phyloP scores from a whole-genome alignment of 1,140 invertebrate species.

The Goniozus legneri region DNA sequence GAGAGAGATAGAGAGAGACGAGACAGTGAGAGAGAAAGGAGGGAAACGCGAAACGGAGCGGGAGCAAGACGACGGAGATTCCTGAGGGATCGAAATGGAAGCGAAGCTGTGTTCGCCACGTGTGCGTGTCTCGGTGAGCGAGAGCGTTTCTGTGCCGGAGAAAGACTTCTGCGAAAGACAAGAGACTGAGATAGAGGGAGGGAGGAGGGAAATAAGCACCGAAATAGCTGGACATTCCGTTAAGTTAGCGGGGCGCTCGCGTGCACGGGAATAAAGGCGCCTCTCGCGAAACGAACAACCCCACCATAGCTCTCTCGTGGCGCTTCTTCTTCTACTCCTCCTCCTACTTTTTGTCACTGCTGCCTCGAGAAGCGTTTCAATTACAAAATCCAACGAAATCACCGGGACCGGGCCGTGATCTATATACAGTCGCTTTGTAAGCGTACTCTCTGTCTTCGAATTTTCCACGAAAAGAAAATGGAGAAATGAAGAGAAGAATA shows the following conservation, averaged over 20 bases:
- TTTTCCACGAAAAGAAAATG: no score
- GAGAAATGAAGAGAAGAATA: no score
- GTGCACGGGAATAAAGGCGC: slow-evolving; percentile 2
- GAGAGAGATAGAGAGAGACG: slow-evolving; percentile 7
- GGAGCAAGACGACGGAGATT: no score
- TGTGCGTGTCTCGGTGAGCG: no score
- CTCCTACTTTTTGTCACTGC: background rate
- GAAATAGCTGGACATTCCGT: slow-evolving; percentile 38
- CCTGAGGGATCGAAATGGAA: no score
- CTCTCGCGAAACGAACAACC: no score
- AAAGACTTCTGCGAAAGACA: slow-evolving; percentile 5
- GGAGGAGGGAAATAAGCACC: slow-evolving; percentile 15
- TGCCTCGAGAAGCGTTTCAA: slow-evolving; percentile 22
- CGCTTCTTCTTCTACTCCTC: background rate
- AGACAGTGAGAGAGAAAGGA: background rate
- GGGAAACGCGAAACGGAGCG: no score
- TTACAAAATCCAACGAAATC: slow-evolving; percentile 32
- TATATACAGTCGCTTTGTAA: no score
- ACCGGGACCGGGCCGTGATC: no score
- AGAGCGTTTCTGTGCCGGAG: no score
- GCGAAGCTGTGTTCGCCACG: no score
- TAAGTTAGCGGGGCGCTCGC: slow-evolving; percentile 24
- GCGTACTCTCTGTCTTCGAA: no score
- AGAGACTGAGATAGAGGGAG: background rate
- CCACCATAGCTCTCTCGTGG: background rate